Evolutionary conservation across 2,797 vertebrate species (phyloP), one percentile per base, ranked within the genome.

Genomic region (Danio albolineatus): DNA sequence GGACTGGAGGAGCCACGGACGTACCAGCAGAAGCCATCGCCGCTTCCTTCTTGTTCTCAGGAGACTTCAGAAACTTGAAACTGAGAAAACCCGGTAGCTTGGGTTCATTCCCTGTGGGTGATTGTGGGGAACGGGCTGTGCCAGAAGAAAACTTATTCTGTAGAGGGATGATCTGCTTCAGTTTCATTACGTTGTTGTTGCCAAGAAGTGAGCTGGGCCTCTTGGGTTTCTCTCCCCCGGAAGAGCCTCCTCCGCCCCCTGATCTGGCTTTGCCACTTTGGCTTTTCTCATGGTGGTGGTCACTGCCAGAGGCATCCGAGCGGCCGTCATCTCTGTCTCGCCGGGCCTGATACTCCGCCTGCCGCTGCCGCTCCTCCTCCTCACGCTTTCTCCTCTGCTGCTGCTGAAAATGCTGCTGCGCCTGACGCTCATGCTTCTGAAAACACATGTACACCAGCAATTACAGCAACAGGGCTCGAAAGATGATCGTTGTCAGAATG

Each of bases 101-200:
- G 14, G 97, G 96, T 82, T 99, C 98, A 0, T 80, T 94, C 77
- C 95, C 91, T 0, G 96, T 97, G 60, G 97, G 97, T 0, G 98
- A 98, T 84, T 97, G 95, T 0, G 97, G 95, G 7, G 96, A 96
- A 65, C 96, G 93, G 7, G 95, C 87, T 0, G 93, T 89, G 12
- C 95, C 90, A 0, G 97, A 96, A 76, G 97, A 94, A 88, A 98
- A 98, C 82, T 97, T 96, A 78, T 95, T 95, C 92, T 99, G 98
- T 80, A 99, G 87, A 0, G 98, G 98, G 89, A 99, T 98, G 91
- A 99, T 99, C 92, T 99, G 98, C 88, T 98, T 98, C 46, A 99
- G 92, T 92, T 98, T 98, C 95, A 99, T 93, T 88, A 99, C 98
- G 0, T 99, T 98, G 86, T 98, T 99, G 90, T 96, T 97, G 48